A percentile compares a stretch with the other conserved stretches of the same genome.
These are phyloP conservation scores for Branchinecta lindahli DNA, from an alignment of 1,140 invertebrate genomes.

Conservation along the genomic window DNA sequence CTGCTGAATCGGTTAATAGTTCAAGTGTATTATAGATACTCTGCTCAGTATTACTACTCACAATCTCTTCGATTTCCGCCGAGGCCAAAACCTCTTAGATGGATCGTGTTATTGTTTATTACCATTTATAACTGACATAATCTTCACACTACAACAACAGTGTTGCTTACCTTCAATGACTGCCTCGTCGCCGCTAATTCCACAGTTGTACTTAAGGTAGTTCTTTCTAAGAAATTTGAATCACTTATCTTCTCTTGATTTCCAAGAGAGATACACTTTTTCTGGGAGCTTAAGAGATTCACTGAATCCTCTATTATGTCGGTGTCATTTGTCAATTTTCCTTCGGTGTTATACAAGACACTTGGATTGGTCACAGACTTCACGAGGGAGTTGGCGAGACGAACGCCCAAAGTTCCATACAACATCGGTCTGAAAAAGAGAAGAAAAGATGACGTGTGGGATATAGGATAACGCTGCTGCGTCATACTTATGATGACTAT, in stretches of 20 bases:
- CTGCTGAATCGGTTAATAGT: no score
- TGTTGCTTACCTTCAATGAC: conserved; percentile 18
- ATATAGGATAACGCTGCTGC: conserved; percentile 11
- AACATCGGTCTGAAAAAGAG: conserved; percentile 31
- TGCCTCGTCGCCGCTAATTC: conserved; percentile 15
- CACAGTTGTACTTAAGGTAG: conserved; percentile 16
- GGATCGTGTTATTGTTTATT: no score
- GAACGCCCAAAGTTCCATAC: conserved; percentile 35
- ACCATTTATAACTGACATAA: no score
- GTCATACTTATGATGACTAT: no score
- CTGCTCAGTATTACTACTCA: no score
- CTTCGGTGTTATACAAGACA: conserved; percentile 32
- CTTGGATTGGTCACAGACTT: conserved; percentile 31
- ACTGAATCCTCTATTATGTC: conserved; percentile 26
- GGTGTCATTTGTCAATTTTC: conserved; percentile 29
- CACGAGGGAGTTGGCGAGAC: conserved; percentile 33
- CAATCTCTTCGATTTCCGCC: no score
- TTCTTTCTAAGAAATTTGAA: conserved; percentile 16
- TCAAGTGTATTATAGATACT: no score
- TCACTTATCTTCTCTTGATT: conserved; percentile 15
- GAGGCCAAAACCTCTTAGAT: no score
- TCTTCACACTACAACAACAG: no score
- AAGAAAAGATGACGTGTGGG: conserved; percentile 14
- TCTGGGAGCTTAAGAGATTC: conserved; percentile 24
- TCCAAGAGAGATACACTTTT: conserved; percentile 17